Conservation (phyloP, 2,888 invertebrate genomes). For the Megamerina dolium region DNA sequence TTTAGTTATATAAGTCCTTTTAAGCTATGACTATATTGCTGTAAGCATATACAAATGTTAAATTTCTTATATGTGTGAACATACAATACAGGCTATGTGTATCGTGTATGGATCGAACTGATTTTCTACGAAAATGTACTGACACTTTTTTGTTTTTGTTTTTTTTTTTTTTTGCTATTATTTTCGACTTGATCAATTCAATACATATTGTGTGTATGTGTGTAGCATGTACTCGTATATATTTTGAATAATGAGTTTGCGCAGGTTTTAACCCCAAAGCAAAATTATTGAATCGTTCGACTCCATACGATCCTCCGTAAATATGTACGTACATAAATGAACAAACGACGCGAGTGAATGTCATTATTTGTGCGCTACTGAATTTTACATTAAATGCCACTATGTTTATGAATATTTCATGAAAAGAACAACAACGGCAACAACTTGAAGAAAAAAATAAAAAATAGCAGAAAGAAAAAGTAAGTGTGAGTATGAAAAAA, state of each 20-base stretch:
- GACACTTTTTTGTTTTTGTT: background rate
- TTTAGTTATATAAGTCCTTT: too few relatives aligned
- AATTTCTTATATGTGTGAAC: too few relatives aligned
- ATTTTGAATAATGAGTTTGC: conserved; percentile 22
- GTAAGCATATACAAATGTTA: too few relatives aligned
- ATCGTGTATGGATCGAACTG: too few relatives aligned
- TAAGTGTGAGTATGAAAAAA: background rate
- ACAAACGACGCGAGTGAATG: background rate
- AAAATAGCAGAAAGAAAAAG: background rate
- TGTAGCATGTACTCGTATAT: too few relatives aligned
- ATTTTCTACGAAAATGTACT: background rate
- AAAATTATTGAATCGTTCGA: background rate
- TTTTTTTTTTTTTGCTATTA: background rate
- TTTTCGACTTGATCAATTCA: too few relatives aligned
- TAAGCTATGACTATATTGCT: too few relatives aligned
- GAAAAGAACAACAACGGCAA: too few relatives aligned
- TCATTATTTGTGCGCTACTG: conserved; percentile 18
- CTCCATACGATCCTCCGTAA: too few relatives aligned
- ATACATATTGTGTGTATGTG: too few relatives aligned
- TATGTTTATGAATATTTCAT: conserved; percentile 35
- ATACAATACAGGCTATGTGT: too few relatives aligned
- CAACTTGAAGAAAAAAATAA: too few relatives aligned
- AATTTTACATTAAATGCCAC: conserved; percentile 32
- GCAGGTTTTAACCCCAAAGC: conserved; percentile 25
- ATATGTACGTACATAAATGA: background rate